Evolutionary conservation across 2,797 vertebrate genomes (phyloP), one percentile per base, ranked within the genome.

Genomic region (Sebastes itinus): DNA sequence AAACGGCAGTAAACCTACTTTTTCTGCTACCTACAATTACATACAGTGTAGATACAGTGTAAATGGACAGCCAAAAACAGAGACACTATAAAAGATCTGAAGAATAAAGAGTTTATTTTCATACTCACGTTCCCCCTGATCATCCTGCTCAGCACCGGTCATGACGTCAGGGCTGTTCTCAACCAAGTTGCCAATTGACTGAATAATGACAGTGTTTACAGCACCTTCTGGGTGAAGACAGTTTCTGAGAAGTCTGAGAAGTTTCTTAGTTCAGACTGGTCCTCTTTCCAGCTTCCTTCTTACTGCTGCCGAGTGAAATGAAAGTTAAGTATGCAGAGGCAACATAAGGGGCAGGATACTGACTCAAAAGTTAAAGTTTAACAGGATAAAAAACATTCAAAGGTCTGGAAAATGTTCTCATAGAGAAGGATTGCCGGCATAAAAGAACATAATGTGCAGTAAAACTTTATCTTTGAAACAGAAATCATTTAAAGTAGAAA

Each of bases 231-330:
- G 5, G 9, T 9, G 38, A 3, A 14, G 7, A 30, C 38, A n/a
- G 64, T 22, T 54, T 55, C 66, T 28, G 3, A 22, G 49, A 52
- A 20, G 30, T 27, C 18, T 5, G 1, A 32, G 30, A n/a, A 23
- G 14, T 27, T 22, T 13, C 0, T 52, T 65, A 7, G 30, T 3
- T 72, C 22, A 3, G n/a, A 16, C 4, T 1, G 3, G 64, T 11
- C 58, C 16, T 4, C 62, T 12, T 0, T 7, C 0, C 12, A 32
- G 1, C 11, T 52, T 23, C 9, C 4, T 46, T 11, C 2, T 8
- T 12, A 3, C 4, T 2, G 3, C 16, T 55, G 2, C 2, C 0
- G 55, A 4, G 35, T 0, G 27, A 12, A 52, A 1, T 5, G 22
- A 71, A 84, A 79, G 5, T 60, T 3, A 73, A 69, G 25, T 7